Base-by-base conservation (phyloP, 2,113 vertebrate species). In the Cyprinus carpio region DNA sequence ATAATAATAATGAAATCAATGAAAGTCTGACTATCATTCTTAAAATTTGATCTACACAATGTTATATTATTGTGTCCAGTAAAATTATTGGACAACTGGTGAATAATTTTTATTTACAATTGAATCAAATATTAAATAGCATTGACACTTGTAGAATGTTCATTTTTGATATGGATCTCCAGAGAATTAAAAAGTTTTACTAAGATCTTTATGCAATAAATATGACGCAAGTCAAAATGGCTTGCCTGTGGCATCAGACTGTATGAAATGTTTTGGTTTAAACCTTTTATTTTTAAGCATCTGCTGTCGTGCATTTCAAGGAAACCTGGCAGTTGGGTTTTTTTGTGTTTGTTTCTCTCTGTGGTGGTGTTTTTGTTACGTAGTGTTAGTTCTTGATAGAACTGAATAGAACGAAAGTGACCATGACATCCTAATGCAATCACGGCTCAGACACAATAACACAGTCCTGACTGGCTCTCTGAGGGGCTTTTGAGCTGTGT, bases 351-450 rank as follows among this genome's bases (percentile, higher is more conserved):
- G 37, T 49, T 51, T 75, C 72, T 49, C 40, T 49, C 25, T 27
- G 43, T 27, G 3, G 23, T 29, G 11, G 37, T 49, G 37, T 43
- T 75, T 60, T 27, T 49, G 23, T 75, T 75, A 49, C 7, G 6
- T 51, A 75, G 40, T 29, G 43, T 75, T 49, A 51, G 43, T 75
- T 49, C n/a, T 75, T 75, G 43, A 49, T 75, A 67, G 4, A 74
- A 74, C 31, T 5, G 69, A 37, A 74, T 6, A 75, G 37, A 49
- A 49, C 4, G 0, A 75, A 75, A 75, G 25, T 49, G 43, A 49
- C 72, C 72, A 25, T 75, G 72, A 75, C 72, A 75, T 49, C 43
- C 25, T 46, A 75, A 75, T 51, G 72, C 72, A 75, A 75, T 75
- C 72, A 75, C 25, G 12, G 25, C 43, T 75, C 25, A 29, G 43